Base-by-base conservation (phyloP, 2,888 invertebrate genomes). In the Eupithecia pulchellata region DNA sequence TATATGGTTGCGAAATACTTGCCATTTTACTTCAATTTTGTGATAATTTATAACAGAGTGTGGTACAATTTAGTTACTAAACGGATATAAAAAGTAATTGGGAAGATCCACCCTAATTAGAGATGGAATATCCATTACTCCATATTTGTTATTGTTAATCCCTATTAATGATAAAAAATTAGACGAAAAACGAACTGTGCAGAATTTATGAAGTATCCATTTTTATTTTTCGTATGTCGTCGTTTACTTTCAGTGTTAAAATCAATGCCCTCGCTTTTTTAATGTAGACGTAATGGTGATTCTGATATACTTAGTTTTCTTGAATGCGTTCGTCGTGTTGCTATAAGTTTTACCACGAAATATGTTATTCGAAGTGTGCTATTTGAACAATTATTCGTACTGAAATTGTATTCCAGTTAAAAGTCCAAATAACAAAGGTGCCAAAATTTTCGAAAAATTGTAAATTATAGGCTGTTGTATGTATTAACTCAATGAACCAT, bases 51-150 rank as follows among this genome's bases (percentile, higher is more conserved):
- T 6, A 58, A 58, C n/a, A 30, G 0, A 58, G 30, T n/a, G n/a
- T n/a, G n/a, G n/a, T 32, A 60, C 20, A 57, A 58, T 58, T 58
- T 58, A 13, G 27, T 9, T 55, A 55, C 5, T 27, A 55, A 55
- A 42, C 42, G n/a, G 8, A 2, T 1, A 27, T 20, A 20, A 20
- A 20, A n/a, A 47, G 2, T 0, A 4, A 25, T 11, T 25, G 9
- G n/a, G 42, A 47, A 20, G 11, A 11, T 47, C 11, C 47, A 47
- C n/a, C n/a, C n/a, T n/a, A n/a, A n/a, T n/a, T n/a, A n/a, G n/a
- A n/a, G n/a, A n/a, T n/a, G n/a, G n/a, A n/a, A n/a, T n/a, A n/a
- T n/a, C n/a, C n/a, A n/a, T n/a, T n/a, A n/a, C n/a, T n/a, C n/a
- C n/a, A n/a, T n/a, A n/a, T n/a, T n/a, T n/a, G n/a, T n/a, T n/a